Base-by-base conservation (phyloP, 2,888 invertebrate genomes). In the Drosophila buzzatii region DNA sequence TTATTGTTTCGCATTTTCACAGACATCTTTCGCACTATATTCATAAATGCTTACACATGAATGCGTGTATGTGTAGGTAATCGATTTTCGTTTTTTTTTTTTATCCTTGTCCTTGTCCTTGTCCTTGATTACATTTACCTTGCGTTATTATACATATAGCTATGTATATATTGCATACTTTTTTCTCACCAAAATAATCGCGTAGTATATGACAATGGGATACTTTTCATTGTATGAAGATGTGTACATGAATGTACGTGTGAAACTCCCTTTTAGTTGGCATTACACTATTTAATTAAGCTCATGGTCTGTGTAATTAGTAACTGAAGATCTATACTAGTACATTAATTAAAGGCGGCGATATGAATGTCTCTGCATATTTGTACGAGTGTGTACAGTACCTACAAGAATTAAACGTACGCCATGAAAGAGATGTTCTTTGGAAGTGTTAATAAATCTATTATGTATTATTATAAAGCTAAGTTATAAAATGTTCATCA, bases 131-230 rank as follows among this genome's bases (percentile, higher is more conserved):
- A 18, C 14, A 23, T 10, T 18, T 63, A 23, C n/a, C 14, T 10
- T 14, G 2, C 20, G 23, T 27, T 6, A 5, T 27, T 27, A 27
- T 27, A 27, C 5, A 27, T 4, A 4, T 27, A 23, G 0, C 0
- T 45, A 23, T 52, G 18, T 41, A 16, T 35, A 27, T 37, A 47
- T 23, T 59, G 47, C 58, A 59, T 49, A 58, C 31, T 37, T 60
- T 75, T 78, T 77, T 77, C 78, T 71, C 79, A 77, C 71, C 67
- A 78, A 78, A 78, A 77, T 66, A 57, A 58, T n/a, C 57, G 52
- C 58, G 49, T 61, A 65, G 71, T 56, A 51, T 47, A 57, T 62
- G 42, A 55, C 44, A 45, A 57, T 76, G 58, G 41, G 51, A 23
- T 60, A 61, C 47, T 64, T 64, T 68, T 55, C 12, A 27, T 51